Percentiles rank a stretch among this genome's conserved stretches.
phyloP scores from a whole-genome alignment of 2,113 vertebrate species.

The Prunella himalayana region DNA sequence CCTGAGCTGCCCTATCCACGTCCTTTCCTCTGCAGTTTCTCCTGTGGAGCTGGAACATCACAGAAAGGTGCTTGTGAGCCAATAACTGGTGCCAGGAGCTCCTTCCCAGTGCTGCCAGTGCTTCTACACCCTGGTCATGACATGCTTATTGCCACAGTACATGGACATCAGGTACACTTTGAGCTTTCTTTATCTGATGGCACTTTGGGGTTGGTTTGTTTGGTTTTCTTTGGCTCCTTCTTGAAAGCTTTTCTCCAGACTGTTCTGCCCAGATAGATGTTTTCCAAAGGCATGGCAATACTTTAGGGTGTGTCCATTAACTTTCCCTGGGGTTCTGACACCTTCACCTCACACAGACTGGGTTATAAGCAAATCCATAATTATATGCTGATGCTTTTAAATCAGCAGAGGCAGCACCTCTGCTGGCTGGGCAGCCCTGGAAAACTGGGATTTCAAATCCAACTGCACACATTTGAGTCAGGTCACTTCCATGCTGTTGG shows the following conservation, averaged over 20 bases:
- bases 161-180: fast-evolving
- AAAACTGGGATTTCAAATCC: not conserved
- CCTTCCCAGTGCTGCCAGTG: not conserved
- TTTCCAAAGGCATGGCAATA: not conserved
- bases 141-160: fast-evolving
- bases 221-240: not conserved
- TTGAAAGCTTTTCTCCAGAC: not conserved
- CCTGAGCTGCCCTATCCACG: not conserved
- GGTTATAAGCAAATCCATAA: not conserved
- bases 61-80: not conserved
- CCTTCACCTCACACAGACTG: not conserved
- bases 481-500: not conserved
- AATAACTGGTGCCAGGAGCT: fast-evolving
- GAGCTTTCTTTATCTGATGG: not conserved
- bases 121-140: not conserved
- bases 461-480: not conserved
- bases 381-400: not conserved
- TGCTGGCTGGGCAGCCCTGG: not conserved
- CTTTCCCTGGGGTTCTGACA: not conserved
- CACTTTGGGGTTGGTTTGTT: not conserved
- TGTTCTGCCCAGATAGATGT: not conserved
- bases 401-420: not conserved
- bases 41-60: not conserved
- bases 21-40: not conserved
- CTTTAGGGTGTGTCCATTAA: too few relatives aligned